Conservation (phyloP, 2,888 invertebrate species). For the Lasioglossum leucozonium region DNA sequence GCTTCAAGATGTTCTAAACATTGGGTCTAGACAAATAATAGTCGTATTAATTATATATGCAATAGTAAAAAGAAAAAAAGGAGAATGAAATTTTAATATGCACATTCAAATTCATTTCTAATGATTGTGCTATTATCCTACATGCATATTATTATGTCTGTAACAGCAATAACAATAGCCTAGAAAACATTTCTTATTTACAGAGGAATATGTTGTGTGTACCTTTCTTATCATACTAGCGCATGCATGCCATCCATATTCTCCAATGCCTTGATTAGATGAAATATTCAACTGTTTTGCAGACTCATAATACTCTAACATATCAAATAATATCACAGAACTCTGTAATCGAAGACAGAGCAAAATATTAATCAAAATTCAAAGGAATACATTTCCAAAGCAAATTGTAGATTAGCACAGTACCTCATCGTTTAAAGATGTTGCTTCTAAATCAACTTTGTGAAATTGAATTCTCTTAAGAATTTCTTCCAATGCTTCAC, state of each 20-base stretch:
- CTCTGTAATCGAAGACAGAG: conserved; percentile 72
- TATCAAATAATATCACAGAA: conserved; percentile 93
- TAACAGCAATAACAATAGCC: conserved; percentile 8
- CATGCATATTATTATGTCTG: not conserved
- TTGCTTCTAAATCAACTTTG: conserved; percentile 89
- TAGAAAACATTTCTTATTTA: conserved; percentile 4
- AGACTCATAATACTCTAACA: conserved; percentile 97
- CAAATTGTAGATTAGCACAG: conserved; percentile 73
- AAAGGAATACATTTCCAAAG: not conserved
- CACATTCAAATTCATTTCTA: conserved; percentile 14
- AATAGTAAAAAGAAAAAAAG: conserved; percentile 4
- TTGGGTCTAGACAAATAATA: conserved; percentile 86
- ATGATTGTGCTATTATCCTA: conserved; percentile 5
- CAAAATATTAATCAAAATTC: conserved; percentile 2
- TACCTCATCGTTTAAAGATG: conserved; percentile 90
- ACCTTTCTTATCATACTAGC: conserved; percentile 92
- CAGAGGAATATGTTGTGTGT: conserved; percentile 55
- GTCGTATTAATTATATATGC: conserved; percentile 61
- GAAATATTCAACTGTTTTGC: conserved; percentile 90
- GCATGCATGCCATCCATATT: conserved; percentile 94
- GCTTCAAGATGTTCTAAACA: conserved; percentile 89
- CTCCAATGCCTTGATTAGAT: conserved; percentile 90
- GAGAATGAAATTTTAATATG: conserved; percentile 20
- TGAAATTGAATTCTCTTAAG: conserved; percentile 91
- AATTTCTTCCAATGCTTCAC: conserved; percentile 94